A percentile compares a stretch with the other conserved stretches of the same genome.
Evolutionary conservation across 1,140 invertebrate genomes (phyloP).

Genomic region (Heliconius eleuchia): DNA sequence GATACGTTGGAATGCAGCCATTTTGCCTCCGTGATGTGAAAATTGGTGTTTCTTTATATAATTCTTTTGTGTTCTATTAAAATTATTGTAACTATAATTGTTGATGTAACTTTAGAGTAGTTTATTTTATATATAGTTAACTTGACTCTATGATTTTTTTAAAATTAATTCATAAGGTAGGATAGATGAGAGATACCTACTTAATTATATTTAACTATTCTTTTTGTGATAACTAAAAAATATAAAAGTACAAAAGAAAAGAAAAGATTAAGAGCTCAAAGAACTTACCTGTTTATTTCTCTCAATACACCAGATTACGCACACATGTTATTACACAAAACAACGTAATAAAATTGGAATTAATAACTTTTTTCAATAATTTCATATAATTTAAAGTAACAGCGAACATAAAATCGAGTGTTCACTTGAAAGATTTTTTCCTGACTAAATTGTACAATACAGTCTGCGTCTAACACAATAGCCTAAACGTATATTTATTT

Average conservation of each 20-base stretch:
- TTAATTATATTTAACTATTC: too few relatives aligned
- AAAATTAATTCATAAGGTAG: too few relatives aligned
- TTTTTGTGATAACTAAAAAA: too few relatives aligned
- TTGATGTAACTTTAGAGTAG: background rate
- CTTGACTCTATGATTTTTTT: too few relatives aligned
- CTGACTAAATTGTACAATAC: constrained; percentile 71
- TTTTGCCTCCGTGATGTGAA: constrained; percentile 52
- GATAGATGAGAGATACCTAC: too few relatives aligned
- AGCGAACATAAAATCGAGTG: constrained; percentile 50
- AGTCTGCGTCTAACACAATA: constrained; percentile 69
- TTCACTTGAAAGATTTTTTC: constrained; percentile 74
- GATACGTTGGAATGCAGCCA: constrained; percentile 57
- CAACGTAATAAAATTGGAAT: background rate
- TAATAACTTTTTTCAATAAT: background rate
- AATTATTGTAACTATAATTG: constrained; percentile 7
- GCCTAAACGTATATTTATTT: constrained; percentile 75
- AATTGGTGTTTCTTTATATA: constrained; percentile 42
- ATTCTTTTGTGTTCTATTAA: constrained; percentile 38
- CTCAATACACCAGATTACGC: background rate
- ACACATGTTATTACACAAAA: background rate
- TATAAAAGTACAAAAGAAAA: too few relatives aligned
- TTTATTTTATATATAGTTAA: background rate
- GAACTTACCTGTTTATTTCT: background rate
- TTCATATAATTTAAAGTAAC: background rate
- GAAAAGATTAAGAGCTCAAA: too few relatives aligned